phyloP scores from a whole-genome alignment of 1,140 invertebrate genomes.

The Galleria mellonella region DNA sequence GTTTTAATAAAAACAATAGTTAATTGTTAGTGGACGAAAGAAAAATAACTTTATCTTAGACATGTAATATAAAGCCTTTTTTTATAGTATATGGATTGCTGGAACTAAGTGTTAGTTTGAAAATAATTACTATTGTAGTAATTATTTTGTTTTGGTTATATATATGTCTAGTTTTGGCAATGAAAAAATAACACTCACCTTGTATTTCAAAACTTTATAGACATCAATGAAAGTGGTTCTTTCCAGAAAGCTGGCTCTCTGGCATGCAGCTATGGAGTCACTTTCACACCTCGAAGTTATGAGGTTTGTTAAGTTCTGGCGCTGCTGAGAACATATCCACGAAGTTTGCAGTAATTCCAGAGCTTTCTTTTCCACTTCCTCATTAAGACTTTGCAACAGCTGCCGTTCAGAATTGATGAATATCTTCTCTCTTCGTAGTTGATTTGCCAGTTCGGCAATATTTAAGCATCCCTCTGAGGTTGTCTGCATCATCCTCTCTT shows the following conservation, averaged over 20 bases:
- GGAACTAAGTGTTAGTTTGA: no score
- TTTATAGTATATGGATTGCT: no score
- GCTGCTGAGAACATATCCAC: conserved; percentile 93
- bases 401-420: conserved; percentile 69
- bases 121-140: no score
- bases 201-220: conserved; percentile 89
- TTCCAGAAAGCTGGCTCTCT: conserved; percentile 85
- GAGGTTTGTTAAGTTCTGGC: conserved; percentile 87
- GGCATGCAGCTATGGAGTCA: conserved; percentile 84
- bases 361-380: conserved; percentile 60
- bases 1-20: no score
- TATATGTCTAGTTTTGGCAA: no score
- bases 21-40: no score
- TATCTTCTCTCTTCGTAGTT: conserved; percentile 64
- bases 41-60: no score
- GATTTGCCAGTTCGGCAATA: conserved; percentile 65
- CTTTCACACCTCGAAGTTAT: conserved; percentile 84
- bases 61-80: no score
- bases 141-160: no score
- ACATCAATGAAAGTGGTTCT: conserved; percentile 90
- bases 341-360: conserved; percentile 79
- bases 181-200: conserved; percentile 63
- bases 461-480: conserved; percentile 64
- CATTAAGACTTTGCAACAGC: conserved; percentile 66
- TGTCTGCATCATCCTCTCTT: conserved; percentile 60